Percentiles rank a stretch among this genome's conserved stretches.
Evolutionary conservation across 2,113 vertebrate species (phyloP).

Genomic region (Grantiella picta): DNA sequence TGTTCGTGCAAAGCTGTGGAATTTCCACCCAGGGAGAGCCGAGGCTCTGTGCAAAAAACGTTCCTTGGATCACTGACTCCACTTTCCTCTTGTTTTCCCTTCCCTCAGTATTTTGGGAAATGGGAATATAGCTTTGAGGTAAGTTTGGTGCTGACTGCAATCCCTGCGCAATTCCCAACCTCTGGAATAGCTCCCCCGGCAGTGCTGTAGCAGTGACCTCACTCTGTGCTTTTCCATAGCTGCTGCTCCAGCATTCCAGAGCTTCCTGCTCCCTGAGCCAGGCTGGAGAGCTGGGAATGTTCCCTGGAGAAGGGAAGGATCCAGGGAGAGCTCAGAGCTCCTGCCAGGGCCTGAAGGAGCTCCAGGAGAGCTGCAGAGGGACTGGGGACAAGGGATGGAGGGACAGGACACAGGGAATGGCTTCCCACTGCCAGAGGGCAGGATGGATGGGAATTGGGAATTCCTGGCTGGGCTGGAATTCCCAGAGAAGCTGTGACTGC

Average conservation of each 20-base stretch:
- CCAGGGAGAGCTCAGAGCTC: not conserved
- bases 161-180: not conserved
- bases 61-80: not conserved
- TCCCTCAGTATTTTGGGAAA: slow-evolving; percentile 86
- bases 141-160: slow-evolving; percentile 59
- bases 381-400: too few relatives aligned
- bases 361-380: too few relatives aligned
- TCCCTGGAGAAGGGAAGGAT: not conserved
- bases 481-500: too few relatives aligned
- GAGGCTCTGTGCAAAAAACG: not conserved
- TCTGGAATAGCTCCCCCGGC: not conserved
- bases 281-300: not conserved
- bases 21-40: not conserved
- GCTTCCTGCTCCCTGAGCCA: not conserved
- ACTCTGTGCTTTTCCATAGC: not conserved
- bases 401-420: too few relatives aligned
- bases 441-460: not conserved
- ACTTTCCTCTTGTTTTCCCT: not conserved
- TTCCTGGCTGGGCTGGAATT: not conserved
- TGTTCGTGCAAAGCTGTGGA: not conserved
- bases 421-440: too few relatives aligned
- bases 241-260: not conserved
- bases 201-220: not conserved
- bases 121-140: slow-evolving; percentile 97
- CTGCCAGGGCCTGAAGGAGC: not conserved